These are phyloP conservation scores for Camptogramma bilineatum DNA, from an alignment of 2,888 invertebrate genomes.

Conservation along the genomic window DNA sequence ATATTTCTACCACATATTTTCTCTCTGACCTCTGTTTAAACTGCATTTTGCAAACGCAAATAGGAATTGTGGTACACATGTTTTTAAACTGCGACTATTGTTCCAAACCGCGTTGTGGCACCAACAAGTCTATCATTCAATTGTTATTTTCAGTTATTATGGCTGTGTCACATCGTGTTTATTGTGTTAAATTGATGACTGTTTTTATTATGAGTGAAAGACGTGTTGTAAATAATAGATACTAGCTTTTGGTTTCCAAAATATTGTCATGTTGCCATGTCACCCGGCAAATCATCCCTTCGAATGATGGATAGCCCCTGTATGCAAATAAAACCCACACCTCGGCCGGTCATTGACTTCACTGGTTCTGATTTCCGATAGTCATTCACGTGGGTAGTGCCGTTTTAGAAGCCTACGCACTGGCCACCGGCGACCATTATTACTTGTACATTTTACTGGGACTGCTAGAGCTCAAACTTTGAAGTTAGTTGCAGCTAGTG, in stretches of 20 bases:
- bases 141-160: conserved; percentile 44
- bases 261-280: conserved; percentile 21
- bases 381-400: conserved; percentile 50
- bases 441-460: conserved; percentile 39
- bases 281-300: conserved; percentile 40
- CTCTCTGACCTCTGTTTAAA: not conserved
- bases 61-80: conserved; percentile 25
- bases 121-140: conserved; percentile 47
- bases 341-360: conserved; percentile 54
- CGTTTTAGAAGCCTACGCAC: conserved; percentile 53
- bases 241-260: not conserved
- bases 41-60: conserved; percentile 6
- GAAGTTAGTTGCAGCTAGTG: no score
- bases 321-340: conserved; percentile 50
- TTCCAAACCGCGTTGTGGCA: conserved; percentile 42
- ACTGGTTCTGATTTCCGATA: conserved; percentile 42
- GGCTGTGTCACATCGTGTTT: conserved; percentile 40
- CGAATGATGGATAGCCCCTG: conserved; percentile 46
- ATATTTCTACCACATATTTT: not conserved
- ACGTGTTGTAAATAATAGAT: conserved; percentile 6
- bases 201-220: conserved; percentile 9
- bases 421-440: conserved; percentile 38
- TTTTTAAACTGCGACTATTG: conserved; percentile 43
- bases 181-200: conserved; percentile 17
- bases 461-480: conserved; percentile 28